Conservation (phyloP, 2,888 invertebrate species). For the Aethes cnicana region DNA sequence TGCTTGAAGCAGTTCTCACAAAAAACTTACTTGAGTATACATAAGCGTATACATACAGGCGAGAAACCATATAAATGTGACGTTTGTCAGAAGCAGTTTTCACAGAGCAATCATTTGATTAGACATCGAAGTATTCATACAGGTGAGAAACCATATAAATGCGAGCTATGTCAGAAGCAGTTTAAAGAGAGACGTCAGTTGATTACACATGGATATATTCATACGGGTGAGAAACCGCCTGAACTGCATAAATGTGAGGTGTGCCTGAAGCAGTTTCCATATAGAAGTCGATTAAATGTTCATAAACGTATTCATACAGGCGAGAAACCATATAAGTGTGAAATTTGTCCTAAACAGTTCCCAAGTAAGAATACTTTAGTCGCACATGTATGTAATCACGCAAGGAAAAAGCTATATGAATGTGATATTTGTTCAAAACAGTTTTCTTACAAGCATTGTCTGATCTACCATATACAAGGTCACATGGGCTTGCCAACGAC, state of each 20-base stretch:
- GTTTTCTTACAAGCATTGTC: background rate
- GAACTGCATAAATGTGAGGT: background rate
- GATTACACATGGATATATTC: background rate
- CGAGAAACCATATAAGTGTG: background rate
- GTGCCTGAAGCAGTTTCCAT: background rate
- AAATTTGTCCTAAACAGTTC: background rate
- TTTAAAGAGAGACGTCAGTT: background rate
- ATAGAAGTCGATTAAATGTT: background rate
- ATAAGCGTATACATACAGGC: background rate
- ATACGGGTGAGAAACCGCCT: background rate
- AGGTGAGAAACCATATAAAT: background rate
- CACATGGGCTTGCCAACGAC: too few relatives aligned
- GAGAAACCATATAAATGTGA: background rate
- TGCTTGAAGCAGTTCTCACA: background rate
- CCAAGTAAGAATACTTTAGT: background rate
- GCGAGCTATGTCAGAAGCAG: background rate
- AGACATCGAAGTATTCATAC: background rate
- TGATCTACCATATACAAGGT: too few relatives aligned
- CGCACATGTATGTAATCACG: background rate
- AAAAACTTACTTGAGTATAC: background rate
- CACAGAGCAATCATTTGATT: background rate
- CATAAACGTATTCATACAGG: background rate
- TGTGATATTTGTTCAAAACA: background rate
- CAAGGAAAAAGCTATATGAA: background rate
- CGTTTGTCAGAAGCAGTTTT: background rate